Percentiles rank a stretch among this genome's conserved stretches.
These are phyloP conservation scores for Machimus rusticus DNA, from an alignment of 2,888 invertebrate species.

Conservation along the genomic window DNA sequence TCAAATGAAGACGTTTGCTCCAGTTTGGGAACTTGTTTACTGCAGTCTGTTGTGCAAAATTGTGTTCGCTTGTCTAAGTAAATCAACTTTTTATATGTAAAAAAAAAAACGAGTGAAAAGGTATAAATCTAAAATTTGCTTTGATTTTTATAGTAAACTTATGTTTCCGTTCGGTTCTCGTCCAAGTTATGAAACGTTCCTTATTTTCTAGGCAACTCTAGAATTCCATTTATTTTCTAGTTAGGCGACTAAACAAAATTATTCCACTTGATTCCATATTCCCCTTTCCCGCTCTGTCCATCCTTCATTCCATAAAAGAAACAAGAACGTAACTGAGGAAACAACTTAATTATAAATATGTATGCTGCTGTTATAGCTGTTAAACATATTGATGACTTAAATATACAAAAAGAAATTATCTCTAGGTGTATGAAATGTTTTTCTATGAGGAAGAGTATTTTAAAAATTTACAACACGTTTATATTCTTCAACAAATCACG, in stretches of 20 bases:
- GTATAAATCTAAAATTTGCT: neutral
- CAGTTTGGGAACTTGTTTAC: neutral
- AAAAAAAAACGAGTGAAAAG: neutral
- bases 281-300: neutral
- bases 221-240: slow-evolving; percentile 20
- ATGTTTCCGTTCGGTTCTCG: neutral
- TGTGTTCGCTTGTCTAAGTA: slow-evolving; percentile 16
- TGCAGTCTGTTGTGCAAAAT: neutral
- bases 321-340: neutral
- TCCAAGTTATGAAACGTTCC: neutral
- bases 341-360: slow-evolving; percentile 2
- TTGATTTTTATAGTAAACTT: neutral
- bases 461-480: slow-evolving; percentile 11
- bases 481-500: slow-evolving; percentile 4
- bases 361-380: slow-evolving; percentile 30
- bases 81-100: neutral
- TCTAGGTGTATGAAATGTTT: slow-evolving; percentile 30
- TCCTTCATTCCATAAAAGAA: neutral
- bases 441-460: neutral
- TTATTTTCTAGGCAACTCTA: neutral
- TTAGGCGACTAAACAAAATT: slow-evolving; percentile 1
- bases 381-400: slow-evolving; percentile 35
- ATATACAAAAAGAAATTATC: slow-evolving; percentile 22
- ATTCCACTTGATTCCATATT: neutral
- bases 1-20: neutral